Evolutionary conservation across 2,113 vertebrate species (phyloP).

Genomic region (Silurus glanis): DNA sequence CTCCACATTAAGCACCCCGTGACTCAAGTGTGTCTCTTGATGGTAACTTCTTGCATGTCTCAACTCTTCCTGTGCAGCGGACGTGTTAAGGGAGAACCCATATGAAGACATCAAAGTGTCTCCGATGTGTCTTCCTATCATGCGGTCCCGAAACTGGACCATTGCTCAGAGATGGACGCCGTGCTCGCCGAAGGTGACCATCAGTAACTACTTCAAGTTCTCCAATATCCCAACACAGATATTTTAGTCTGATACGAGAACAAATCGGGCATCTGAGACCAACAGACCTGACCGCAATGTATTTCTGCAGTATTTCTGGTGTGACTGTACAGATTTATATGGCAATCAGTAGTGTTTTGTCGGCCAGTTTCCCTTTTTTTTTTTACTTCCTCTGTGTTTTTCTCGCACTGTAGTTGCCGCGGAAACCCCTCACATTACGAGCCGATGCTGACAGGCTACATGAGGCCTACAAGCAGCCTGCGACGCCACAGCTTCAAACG

Average conservation of each 20-base stretch:
- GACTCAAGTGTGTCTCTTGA: not conserved
- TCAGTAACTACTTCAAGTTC: not conserved
- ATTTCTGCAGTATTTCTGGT: not conserved
- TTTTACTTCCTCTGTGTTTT: slow-evolving; percentile 1
- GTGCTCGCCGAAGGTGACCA: slow-evolving; percentile 59
- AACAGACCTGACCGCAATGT: not conserved
- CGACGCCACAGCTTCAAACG: slow-evolving; percentile 49
- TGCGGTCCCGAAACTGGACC: slow-evolving; percentile 75
- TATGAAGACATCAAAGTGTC: slow-evolving; percentile 85
- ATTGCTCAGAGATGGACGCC: slow-evolving; percentile 61
- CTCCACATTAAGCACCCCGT: not conserved
- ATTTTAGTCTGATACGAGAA: not conserved
- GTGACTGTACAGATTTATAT: not conserved
- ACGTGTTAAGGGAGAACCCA: slow-evolving; percentile 77
- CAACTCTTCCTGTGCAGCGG: slow-evolving; percentile 59
- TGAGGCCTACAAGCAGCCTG: slow-evolving; percentile 57
- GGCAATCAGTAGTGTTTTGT: not conserved
- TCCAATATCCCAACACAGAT: not conserved
- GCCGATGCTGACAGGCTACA: slow-evolving; percentile 69
- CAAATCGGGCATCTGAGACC: not conserved
- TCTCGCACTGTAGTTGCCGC: slow-evolving; percentile 72
- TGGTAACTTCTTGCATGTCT: not conserved
- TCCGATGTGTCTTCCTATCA: slow-evolving; percentile 78
- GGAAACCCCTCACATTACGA: slow-evolving; percentile 81
- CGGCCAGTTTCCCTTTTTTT: not conserved